A percentile compares a stretch with the other conserved stretches of the same genome.
Conservation (phyloP, 2,113 vertebrate species). For the Hemichromis elongatus region DNA sequence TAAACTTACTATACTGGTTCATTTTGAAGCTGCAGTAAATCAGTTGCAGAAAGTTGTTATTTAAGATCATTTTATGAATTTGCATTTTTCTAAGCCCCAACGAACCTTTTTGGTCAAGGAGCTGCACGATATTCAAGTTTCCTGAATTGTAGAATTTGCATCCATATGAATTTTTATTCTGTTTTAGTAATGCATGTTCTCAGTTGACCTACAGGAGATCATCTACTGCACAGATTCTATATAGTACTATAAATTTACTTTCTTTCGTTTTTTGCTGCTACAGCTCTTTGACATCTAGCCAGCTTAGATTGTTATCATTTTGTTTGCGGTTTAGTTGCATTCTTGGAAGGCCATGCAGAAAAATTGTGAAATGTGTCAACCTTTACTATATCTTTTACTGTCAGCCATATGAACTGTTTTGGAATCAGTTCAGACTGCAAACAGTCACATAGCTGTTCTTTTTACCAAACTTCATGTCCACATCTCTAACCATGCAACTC, state of each 20-base stretch:
- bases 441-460: not conserved
- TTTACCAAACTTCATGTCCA: not conserved
- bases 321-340: not conserved
- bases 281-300: not conserved
- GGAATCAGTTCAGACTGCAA: not conserved
- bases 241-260: not conserved
- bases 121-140: not conserved
- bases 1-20: not conserved
- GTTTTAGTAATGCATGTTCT: not conserved
- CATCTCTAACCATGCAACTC: not conserved
- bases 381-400: not conserved
- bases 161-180: not conserved
- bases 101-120: not conserved
- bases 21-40: not conserved
- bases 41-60: not conserved
- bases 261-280: not conserved
- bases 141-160: not conserved
- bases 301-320: not conserved
- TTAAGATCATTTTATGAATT: not conserved
- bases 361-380: not conserved
- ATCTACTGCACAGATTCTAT: not conserved
- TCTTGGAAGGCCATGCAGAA: not conserved
- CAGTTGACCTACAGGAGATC: not conserved
- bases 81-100: not conserved
- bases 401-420: not conserved